A percentile compares a stretch with the other conserved stretches of the same genome.
Evolutionary conservation across 2,888 invertebrate species (phyloP).

Genomic region (Noctua janthina): DNA sequence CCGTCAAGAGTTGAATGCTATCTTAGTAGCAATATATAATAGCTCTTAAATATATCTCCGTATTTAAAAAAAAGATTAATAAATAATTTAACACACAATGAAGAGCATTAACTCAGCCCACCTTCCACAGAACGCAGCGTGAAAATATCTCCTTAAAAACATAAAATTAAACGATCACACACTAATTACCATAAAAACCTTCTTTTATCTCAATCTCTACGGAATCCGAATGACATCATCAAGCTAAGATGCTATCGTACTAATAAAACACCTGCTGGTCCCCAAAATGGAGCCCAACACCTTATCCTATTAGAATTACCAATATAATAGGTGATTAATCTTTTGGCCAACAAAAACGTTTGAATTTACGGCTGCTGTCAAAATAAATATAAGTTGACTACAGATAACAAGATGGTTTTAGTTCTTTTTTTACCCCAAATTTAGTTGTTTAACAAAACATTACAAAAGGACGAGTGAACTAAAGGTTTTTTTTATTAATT

Average conservation of each 20-base stretch:
- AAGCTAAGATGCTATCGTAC: slow-evolving; percentile 62
- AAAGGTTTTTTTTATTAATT: slow-evolving; percentile 84
- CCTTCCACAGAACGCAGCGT: slow-evolving; percentile 53
- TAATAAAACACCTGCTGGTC: slow-evolving; percentile 68
- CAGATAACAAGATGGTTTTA: slow-evolving; percentile 76
- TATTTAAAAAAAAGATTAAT: slow-evolving; percentile 7
- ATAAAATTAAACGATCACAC: slow-evolving; percentile 66
- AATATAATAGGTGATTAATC: slow-evolving; percentile 88
- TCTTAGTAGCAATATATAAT: slow-evolving; percentile 7
- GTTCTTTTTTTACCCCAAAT: slow-evolving; percentile 78
- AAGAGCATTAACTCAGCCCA: slow-evolving; percentile 47
- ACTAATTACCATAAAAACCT: slow-evolving; percentile 69
- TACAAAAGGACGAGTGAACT: slow-evolving; percentile 76
- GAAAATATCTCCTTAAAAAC: slow-evolving; percentile 57
- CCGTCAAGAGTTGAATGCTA: background rate
- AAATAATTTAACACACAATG: slow-evolving; percentile 56
- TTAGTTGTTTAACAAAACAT: slow-evolving; percentile 89
- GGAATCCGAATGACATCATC: slow-evolving; percentile 68
- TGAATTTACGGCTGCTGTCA: slow-evolving; percentile 85
- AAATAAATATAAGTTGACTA: slow-evolving; percentile 84
- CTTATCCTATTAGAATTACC: slow-evolving; percentile 87
- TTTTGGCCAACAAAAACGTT: slow-evolving; percentile 80
- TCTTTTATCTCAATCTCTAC: slow-evolving; percentile 67
- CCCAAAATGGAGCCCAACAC: slow-evolving; percentile 78
- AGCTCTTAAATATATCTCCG: background rate